These are phyloP conservation scores for Oreochromis spilurus DNA, from an alignment of 2,113 vertebrate species.

Conservation along the genomic window DNA sequence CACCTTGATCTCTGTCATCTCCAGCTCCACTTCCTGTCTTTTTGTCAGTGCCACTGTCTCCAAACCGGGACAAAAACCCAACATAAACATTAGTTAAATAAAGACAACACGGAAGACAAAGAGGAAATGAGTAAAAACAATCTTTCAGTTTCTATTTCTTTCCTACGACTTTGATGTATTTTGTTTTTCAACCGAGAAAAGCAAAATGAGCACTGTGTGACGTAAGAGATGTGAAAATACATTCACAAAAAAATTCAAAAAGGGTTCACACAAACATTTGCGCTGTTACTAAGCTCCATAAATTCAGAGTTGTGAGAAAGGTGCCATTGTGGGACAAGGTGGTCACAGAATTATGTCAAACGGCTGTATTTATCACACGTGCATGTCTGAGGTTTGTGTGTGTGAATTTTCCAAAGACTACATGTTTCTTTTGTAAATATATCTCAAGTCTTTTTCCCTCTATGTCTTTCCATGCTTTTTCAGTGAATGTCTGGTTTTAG, in stretches of 20 bases:
- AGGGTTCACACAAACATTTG: neutral
- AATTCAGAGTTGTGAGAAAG: neutral
- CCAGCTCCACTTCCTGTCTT: no score
- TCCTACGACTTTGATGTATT: neutral
- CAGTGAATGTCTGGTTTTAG: neutral
- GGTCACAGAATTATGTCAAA: neutral
- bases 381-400: neutral
- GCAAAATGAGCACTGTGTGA: neutral
- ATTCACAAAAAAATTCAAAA: neutral
- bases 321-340: neutral
- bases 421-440: neutral
- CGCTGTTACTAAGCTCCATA: neutral
- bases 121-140: neutral
- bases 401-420: neutral
- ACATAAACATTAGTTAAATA: neutral
- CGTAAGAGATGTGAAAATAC: neutral
- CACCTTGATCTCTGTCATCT: no score
- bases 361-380: neutral
- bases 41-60: neutral
- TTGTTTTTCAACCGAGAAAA: neutral
- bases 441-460: neutral
- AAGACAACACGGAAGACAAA: neutral
- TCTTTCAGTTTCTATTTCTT: neutral
- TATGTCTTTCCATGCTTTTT: neutral
- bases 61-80: neutral